Conservation (phyloP, 1,140 invertebrate species). For the Achatina immaculata region DNA sequence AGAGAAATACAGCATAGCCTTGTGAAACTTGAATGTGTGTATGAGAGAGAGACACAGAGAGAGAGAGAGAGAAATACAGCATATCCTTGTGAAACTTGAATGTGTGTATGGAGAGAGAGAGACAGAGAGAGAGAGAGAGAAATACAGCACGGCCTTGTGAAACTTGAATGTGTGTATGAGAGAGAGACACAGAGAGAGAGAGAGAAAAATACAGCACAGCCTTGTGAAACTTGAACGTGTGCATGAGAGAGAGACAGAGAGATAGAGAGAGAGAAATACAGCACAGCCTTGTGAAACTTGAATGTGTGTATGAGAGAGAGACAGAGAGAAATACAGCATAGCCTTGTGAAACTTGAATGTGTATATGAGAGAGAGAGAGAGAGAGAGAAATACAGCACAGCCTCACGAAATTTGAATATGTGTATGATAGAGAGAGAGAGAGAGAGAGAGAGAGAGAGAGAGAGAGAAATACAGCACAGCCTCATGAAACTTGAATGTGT, state of each 20-base stretch:
- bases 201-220: not conserved
- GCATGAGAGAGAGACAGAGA: not conserved
- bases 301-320: constrained; percentile 11
- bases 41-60: constrained; percentile 15
- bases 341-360: no score
- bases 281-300: no score
- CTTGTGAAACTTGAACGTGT: not conserved
- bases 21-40: not conserved
- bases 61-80: constrained; percentile 15
- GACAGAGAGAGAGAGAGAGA: not conserved
- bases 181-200: not conserved
- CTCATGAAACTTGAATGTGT: no score
- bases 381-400: no score
- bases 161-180: not conserved
- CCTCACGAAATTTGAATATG: no score
- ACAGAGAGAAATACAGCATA: no score
- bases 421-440: no score
- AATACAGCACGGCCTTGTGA: not conserved
- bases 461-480: no score
- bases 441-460: not conserved
- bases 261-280: not conserved
- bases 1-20: not conserved
- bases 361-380: no score
- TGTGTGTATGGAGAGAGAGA: not conserved
- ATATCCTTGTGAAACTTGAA: not conserved